A percentile compares a stretch with the other conserved stretches of the same genome.
phyloP scores from a whole-genome alignment of 1,140 invertebrate species.

The Anoplophora glabripennis region DNA sequence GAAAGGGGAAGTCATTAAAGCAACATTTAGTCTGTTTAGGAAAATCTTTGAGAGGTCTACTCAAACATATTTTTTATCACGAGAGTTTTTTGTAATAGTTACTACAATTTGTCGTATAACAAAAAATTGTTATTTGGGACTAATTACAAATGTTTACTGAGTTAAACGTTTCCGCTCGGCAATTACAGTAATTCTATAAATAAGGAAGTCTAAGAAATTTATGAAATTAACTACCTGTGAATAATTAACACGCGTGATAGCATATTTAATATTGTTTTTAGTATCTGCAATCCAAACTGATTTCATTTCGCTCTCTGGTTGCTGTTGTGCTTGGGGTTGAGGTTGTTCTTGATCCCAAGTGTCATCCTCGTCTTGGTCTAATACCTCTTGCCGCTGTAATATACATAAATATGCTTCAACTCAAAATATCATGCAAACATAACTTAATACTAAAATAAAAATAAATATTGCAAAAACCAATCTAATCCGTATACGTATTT shows the following conservation, averaged over 20 bases:
- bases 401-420: too few relatives aligned
- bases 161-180: too few relatives aligned
- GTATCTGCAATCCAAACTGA: slow-evolving; percentile 45
- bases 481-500: too few relatives aligned
- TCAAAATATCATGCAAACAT: not conserved
- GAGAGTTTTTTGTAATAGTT: too few relatives aligned
- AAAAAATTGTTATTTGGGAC: not conserved
- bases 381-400: slow-evolving; percentile 26
- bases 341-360: slow-evolving; percentile 17
- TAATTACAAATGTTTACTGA: not conserved
- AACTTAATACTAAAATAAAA: slow-evolving; percentile 12
- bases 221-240: slow-evolving; percentile 40
- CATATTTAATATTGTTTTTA: slow-evolving; percentile 48
- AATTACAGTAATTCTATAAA: too few relatives aligned
- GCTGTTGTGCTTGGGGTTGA: slow-evolving; percentile 22
- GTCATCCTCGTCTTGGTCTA: slow-evolving; percentile 30
- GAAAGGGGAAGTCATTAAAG: too few relatives aligned
- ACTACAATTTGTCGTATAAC: not conserved
- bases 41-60: too few relatives aligned
- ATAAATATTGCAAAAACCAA: not conserved
- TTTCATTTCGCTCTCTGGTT: slow-evolving; percentile 21
- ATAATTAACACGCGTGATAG: slow-evolving; percentile 47
- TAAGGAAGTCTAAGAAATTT: not conserved
- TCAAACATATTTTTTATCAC: too few relatives aligned
- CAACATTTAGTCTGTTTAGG: too few relatives aligned